These are phyloP conservation scores for Cyprinus carpio DNA, from an alignment of 2,113 vertebrate species.

Conservation along the genomic window DNA sequence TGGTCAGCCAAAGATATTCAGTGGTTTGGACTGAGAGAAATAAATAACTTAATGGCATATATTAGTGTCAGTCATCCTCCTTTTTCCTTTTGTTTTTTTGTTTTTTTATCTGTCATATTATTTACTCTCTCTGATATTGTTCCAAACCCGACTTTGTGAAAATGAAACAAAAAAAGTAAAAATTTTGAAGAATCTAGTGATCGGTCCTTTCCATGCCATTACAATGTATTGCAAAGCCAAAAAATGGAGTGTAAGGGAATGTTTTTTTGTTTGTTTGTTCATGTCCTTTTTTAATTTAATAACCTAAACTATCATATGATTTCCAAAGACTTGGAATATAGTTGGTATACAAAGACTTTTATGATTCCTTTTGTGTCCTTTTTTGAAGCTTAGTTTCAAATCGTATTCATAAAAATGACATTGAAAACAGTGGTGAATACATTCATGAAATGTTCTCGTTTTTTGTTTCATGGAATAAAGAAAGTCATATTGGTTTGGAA, in stretches of 20 bases:
- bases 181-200: neutral
- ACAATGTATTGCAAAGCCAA: neutral
- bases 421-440: no score
- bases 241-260: neutral
- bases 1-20: constrained; percentile 5
- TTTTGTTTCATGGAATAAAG: neutral
- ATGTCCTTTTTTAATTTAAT: neutral
- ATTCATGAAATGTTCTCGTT: neutral
- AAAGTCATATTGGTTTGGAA: neutral
- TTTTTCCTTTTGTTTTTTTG: no score
- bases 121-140: neutral
- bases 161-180: neutral
- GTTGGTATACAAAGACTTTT: neutral
- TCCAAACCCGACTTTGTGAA: neutral
- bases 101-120: neutral
- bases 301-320: neutral
- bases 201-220: neutral
- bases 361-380: neutral
- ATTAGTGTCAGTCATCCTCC: neutral
- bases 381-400: neutral
- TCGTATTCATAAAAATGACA: neutral
- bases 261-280: neutral
- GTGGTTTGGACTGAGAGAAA: constrained; percentile 19
- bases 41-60: neutral
- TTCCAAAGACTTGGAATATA: neutral